Evolutionary conservation across 30 jellyfish, hydroid and myxozoan species (phyloP).

Genomic region (Turritopsis dohrnii): DNA sequence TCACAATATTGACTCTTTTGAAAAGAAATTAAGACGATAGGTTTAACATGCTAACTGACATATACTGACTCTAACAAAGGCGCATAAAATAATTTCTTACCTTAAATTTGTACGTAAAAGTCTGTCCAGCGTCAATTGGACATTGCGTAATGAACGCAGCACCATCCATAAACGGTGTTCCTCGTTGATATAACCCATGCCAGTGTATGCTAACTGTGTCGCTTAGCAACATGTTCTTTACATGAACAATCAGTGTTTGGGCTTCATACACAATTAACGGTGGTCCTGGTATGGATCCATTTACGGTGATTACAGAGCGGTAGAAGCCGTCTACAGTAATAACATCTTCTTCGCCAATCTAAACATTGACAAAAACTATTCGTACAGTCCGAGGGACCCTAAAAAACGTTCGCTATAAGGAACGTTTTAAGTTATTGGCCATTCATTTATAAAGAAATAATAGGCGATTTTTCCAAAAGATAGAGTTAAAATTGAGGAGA

Average conservation of each 20-base stretch:
- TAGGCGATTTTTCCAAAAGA: too few species aligned
- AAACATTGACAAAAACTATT: background rate
- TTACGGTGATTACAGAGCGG: constrained; percentile 57
- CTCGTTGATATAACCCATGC: constrained; percentile 74
- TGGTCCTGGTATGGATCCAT: constrained; percentile 75
- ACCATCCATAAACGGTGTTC: constrained; percentile 93
- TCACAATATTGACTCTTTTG: too few species aligned
- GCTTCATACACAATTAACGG: constrained; percentile 61
- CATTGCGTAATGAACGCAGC: constrained; percentile 76
- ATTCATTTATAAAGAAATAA: too few species aligned
- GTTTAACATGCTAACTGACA: too few species aligned
- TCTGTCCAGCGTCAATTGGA: constrained; percentile 79
- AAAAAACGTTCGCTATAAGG: too few species aligned
- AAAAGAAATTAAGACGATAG: too few species aligned
- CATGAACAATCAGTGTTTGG: constrained; percentile 46
- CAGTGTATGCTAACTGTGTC: constrained; percentile 70
- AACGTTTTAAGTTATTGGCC: too few species aligned
- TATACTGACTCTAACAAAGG: background rate
- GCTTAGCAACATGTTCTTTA: constrained; percentile 23
- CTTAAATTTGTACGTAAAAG: constrained; percentile 74
- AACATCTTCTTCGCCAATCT: constrained; percentile 52
- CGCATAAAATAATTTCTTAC: constrained; percentile 14
- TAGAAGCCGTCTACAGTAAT: constrained; percentile 60
- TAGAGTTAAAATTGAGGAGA: too few species aligned
- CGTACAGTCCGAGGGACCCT: too few species aligned